A percentile compares a stretch with the other conserved stretches of the same genome.
These are phyloP conservation scores for Apocheima hispidaria DNA, from an alignment of 2,888 invertebrate species.

Conservation along the genomic window DNA sequence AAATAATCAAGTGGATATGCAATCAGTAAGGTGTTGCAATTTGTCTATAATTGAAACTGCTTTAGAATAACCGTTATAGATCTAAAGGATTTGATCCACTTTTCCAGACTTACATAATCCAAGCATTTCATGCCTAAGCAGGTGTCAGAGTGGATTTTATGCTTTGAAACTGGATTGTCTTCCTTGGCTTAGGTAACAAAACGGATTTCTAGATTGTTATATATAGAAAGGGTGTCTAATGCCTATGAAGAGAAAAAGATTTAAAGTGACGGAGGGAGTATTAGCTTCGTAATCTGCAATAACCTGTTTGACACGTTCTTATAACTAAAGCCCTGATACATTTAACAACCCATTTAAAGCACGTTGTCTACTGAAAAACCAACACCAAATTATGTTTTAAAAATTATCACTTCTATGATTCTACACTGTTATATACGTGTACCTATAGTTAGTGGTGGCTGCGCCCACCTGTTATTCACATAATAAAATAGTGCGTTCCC, in stretches of 20 bases:
- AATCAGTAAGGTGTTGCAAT: constrained; percentile 34
- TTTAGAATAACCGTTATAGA: constrained; percentile 52
- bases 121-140: constrained; percentile 35
- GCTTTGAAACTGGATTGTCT: constrained; percentile 33
- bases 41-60: constrained; percentile 42
- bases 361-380: too few relatives aligned
- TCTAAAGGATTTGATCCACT: constrained; percentile 60
- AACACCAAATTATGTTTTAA: too few relatives aligned
- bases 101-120: constrained; percentile 48
- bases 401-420: too few relatives aligned
- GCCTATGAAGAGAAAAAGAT: constrained; percentile 10
- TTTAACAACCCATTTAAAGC: too few relatives aligned
- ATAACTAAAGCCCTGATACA: too few relatives aligned
- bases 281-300: neutral
- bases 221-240: constrained; percentile 16
- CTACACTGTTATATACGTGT: too few relatives aligned
- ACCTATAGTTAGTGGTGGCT: too few relatives aligned
- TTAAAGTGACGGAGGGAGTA: neutral
- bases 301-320: neutral
- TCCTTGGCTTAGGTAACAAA: constrained; percentile 28
- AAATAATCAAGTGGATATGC: constrained; percentile 7
- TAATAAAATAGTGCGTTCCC: too few relatives aligned
- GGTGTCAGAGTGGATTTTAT: constrained; percentile 36
- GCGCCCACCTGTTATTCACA: too few relatives aligned
- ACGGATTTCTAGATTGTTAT: constrained; percentile 24